Evolutionary conservation across 1,140 invertebrate genomes (phyloP), one percentile per base, ranked within the genome.

Genomic region (Drosophila micromelanica): DNA sequence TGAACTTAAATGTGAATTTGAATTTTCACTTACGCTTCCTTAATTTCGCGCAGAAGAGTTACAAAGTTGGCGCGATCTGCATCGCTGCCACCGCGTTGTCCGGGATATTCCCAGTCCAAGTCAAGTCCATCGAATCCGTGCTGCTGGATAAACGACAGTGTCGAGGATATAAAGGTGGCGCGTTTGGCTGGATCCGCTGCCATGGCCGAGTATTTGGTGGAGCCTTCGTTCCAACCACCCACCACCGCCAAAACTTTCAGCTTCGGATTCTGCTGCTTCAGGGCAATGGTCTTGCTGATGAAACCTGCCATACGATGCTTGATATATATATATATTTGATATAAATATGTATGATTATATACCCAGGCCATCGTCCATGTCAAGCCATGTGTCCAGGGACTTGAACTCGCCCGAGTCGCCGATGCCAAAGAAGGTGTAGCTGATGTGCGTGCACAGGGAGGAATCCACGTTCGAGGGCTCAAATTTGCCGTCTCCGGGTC

Each of bases 211-310:
- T 94, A 96, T 65, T 94, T 95, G 2, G 42, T 40, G 0, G 94
- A 95, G 11, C 94, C 94, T 82, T 95, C 94, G 68, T 94, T 95
- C 95, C 95, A 96, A 1, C 96, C 96, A 11, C 96, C 96, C 57
- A 97, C 94, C 0, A 95, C 95, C 0, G 96, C 78, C n/a, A 96
- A 48, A 0, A 94, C 92, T 82, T 96, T 97, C 0, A 95, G 60
- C 0, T 92, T 91, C 0, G 95, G 94, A 85, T 95, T 96, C 7
- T 75, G 62, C 11, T 93, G 60, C 76, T 95, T 95, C 17, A 90
- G 54, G 0, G 75, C 91, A 55, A 91, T 82, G 3, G 78, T 79
- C 32, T 89, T 81, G 12, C 59, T 80, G 11, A 91, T 91, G 2
- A 72, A 78, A 20, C 65, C 87, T 84, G 1, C n/a, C n/a, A n/a